phyloP scores from a whole-genome alignment of 2,797 vertebrate species.

The Bufotes viridis region DNA sequence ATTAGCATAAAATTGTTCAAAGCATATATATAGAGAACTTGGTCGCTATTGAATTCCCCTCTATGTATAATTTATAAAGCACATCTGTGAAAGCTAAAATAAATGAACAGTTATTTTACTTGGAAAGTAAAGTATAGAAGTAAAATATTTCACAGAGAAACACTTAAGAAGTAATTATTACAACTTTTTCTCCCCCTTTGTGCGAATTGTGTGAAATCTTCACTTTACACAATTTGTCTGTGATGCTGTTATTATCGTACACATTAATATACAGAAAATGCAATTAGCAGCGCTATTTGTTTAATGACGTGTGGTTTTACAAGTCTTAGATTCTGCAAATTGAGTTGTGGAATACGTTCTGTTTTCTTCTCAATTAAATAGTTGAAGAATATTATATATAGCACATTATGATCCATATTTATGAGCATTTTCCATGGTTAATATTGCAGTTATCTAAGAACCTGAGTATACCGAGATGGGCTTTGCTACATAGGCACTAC shows the following conservation, averaged over 20 bases:
- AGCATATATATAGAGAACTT: background rate
- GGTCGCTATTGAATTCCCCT: conserved; percentile 8
- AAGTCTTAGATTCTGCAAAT: background rate
- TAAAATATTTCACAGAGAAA: background rate
- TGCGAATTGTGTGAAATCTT: conserved; percentile 17
- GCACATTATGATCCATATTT: background rate
- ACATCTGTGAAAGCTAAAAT: conserved; percentile 34
- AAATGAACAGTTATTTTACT: conserved; percentile 13
- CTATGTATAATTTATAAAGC: conserved; percentile 45
- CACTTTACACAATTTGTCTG: background rate
- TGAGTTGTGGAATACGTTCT: background rate
- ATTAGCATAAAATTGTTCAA: conserved; percentile 32
- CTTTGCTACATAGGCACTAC: too few relatives aligned
- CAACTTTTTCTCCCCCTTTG: conserved; percentile 12
- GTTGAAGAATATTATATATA: background rate
- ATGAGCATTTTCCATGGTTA: background rate
- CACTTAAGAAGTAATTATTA: conserved; percentile 10
- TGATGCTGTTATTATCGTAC: background rate
- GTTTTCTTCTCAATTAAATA: background rate
- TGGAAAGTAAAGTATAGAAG: conserved; percentile 8
- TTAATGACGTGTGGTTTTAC: background rate
- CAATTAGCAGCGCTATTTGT: background rate
- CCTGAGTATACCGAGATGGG: too few relatives aligned
- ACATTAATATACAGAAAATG: background rate
- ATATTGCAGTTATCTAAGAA: too few relatives aligned